A percentile compares a stretch with the other conserved stretches of the same genome.
Evolutionary conservation across 53 echinoderm and acorn worm genomes (phyloP).

Genomic region (Patiria pectinifera): DNA sequence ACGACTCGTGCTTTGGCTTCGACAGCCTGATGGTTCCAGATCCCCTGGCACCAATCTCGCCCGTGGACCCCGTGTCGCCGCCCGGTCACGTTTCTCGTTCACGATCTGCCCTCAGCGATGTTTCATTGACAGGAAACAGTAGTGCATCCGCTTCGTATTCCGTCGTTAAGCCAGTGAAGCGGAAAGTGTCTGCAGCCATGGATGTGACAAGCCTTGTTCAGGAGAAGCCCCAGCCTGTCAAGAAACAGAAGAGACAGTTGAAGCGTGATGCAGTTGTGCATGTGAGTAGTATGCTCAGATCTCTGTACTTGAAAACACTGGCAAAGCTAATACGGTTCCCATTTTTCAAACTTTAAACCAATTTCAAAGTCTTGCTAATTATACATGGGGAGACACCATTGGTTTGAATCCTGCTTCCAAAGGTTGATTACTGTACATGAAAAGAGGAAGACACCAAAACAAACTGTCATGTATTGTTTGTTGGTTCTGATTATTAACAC

Average conservation of each 20-base stretch:
- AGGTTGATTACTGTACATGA: no score
- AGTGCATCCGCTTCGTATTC: not conserved
- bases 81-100: not conserved
- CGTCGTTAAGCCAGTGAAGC: slow-evolving; percentile 15
- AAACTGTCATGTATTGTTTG: no score
- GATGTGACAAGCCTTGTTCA: slow-evolving; percentile 49
- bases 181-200: slow-evolving; percentile 48
- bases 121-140: slow-evolving; percentile 13
- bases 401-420: no score
- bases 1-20: slow-evolving; percentile 95
- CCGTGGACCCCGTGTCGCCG: slow-evolving; percentile 74
- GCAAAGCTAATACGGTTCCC: no score
- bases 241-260: slow-evolving; percentile 15
- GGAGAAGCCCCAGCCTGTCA: slow-evolving; percentile 6
- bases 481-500: no score
- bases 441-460: no score
- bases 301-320: not conserved
- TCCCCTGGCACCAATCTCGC: slow-evolving; percentile 81
- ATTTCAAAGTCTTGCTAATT: no score
- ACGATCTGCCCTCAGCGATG: slow-evolving; percentile 28
- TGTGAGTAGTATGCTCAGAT: not conserved
- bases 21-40: slow-evolving; percentile 78
- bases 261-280: slow-evolving; percentile 43
- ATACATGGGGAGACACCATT: no score
- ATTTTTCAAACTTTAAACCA: no score